Base-by-base conservation (phyloP, 2,113 vertebrate species). In the Gymnocephalus cernua region DNA sequence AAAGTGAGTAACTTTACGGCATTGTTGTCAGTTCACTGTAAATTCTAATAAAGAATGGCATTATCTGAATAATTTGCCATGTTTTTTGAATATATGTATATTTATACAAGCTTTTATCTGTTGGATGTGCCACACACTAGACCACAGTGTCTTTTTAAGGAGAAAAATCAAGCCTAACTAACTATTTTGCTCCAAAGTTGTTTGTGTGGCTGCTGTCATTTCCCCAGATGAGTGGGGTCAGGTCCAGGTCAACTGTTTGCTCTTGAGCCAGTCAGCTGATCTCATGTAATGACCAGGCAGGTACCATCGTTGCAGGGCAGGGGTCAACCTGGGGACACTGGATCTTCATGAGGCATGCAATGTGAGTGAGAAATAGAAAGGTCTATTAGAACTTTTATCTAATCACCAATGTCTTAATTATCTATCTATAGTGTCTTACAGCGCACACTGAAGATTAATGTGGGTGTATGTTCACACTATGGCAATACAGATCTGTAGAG, bases 21-120 rank as follows among this genome's bases (percentile, higher is more conserved):
- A 8, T 68, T 80, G 27, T 54, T 82, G 44, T 81, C 58, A 29
- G 19, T 76, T 12, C 48, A 75, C 61, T 91, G 75, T 81, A 80
- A 4, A 67, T 65, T 70, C 71, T 15, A 92, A 89, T 93, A 90
- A 89, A 91, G 44, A 50, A 53, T 56, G 7, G 18, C 38, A 71
- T 63, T 74, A 21, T 75, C 19, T 1, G 21, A 59, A 57, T 19
- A 21, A 23, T 77, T 57, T 67, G 6, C 51, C 48, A 25, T 29
- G 73, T 62, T 79, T 41, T 29, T 25, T 29, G 2, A 15, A n/a
- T 10, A 47, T 10, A 53, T 23, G 41, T 14, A 2, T 62, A 19
- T 41, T 29, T n/a, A 6, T 74, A 7, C 2, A 32, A 29, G 16
- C 18, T 48, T 18, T 62, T 3, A 27, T 53, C 9, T 54, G 16